These are phyloP conservation scores for Lamellibrachia luymesi DNA, from an alignment of 1,140 invertebrate genomes.

Conservation along the genomic window DNA sequence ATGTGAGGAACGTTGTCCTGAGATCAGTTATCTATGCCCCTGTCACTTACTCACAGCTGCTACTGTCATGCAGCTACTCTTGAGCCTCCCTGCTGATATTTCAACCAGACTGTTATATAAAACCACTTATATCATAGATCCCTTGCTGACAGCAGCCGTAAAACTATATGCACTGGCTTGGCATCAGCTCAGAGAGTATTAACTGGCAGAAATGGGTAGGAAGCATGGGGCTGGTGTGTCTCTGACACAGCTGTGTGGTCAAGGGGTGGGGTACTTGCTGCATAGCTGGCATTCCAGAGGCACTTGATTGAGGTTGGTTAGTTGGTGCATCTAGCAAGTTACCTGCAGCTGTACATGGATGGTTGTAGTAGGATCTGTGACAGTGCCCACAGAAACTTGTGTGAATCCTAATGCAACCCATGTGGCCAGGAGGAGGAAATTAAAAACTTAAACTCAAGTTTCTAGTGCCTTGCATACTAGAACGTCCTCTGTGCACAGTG, in stretches of 20 bases:
- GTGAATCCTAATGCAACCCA: neutral
- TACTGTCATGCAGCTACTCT: neutral
- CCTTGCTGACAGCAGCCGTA: neutral
- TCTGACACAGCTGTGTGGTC: neutral
- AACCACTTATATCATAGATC: neutral
- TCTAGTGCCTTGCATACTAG: neutral
- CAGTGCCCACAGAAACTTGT: neutral
- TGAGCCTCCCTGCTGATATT: neutral
- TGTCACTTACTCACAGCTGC: neutral
- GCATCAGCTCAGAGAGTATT: neutral
- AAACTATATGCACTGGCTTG: neutral
- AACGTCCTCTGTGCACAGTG: neutral
- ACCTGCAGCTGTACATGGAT: neutral
- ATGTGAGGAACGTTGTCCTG: neutral
- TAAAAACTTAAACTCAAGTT: neutral
- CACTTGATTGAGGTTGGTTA: neutral
- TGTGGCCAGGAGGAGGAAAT: neutral
- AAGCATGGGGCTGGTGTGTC: neutral
- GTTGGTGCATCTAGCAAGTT: neutral
- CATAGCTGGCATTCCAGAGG: neutral
- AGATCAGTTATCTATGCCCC: neutral
- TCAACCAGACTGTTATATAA: neutral
- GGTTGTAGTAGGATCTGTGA: neutral
- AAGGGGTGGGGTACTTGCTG: neutral
- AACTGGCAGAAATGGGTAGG: neutral